phyloP scores from a whole-genome alignment of 35 echinoderm and acorn worm species.

The Heliocidaris erythrogramma region DNA sequence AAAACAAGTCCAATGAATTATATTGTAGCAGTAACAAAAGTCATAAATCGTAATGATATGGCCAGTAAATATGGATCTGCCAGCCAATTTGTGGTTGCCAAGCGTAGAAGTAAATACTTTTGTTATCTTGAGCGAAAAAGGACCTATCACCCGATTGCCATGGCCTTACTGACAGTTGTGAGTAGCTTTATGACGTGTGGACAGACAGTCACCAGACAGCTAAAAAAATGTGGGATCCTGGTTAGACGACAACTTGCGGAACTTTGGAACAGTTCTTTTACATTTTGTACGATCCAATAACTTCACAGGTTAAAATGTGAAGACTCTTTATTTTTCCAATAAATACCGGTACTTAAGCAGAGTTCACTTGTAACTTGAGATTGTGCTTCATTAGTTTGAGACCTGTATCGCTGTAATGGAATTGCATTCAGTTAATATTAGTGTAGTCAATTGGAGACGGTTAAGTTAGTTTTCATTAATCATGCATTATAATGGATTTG shows the following conservation, averaged over 20 bases:
- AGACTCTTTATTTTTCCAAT: not conserved
- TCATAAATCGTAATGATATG: conserved; percentile 21
- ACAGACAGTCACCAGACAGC: not conserved
- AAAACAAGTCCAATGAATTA: not conserved
- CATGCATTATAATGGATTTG: no score
- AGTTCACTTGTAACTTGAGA: no score
- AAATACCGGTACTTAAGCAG: no score
- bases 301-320: not conserved
- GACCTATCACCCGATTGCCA: not conserved
- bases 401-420: no score
- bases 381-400: no score
- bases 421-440: no score
- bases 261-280: not conserved
- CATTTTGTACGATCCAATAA: not conserved
- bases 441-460: no score
- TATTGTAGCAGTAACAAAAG: not conserved
- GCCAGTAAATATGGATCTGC: conserved; percentile 9
- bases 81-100: not conserved
- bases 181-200: not conserved
- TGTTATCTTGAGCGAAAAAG: not conserved
- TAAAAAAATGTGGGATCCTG: not conserved
- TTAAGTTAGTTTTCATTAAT: no score
- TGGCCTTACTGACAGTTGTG: conserved; percentile 12
- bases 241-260: not conserved
- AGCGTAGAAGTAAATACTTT: not conserved